Conservation (phyloP, 1,140 invertebrate genomes). For the Trichonephila clavata region DNA sequence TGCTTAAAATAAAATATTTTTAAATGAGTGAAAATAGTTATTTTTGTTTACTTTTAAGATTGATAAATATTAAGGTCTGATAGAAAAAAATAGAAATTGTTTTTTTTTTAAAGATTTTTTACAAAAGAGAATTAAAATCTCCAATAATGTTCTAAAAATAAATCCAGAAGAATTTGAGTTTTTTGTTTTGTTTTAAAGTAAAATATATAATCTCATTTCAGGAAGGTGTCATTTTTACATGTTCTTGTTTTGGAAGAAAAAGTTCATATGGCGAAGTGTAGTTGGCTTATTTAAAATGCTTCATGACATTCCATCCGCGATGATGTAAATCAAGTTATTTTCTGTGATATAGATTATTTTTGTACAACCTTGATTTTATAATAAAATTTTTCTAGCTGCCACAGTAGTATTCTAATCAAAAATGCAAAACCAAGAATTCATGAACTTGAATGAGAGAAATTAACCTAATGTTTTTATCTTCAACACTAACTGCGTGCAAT, state of each 20-base stretch:
- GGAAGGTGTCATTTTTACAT: slow-evolving; percentile 67
- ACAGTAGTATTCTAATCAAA: neutral
- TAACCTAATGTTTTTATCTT: no score
- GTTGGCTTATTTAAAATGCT: neutral
- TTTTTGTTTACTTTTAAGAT: no score
- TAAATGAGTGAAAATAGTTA: no score
- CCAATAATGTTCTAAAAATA: no score
- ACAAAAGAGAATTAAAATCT: no score
- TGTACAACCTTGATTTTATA: slow-evolving; percentile 34
- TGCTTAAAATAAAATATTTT: no score
- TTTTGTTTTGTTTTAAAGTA: neutral
- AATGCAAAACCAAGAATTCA: no score
- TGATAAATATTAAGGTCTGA: no score
- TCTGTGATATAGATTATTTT: slow-evolving; percentile 36
- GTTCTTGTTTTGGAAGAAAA: slow-evolving; percentile 53
- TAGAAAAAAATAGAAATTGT: no score
- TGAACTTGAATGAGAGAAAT: no score
- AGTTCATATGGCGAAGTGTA: slow-evolving; percentile 60
- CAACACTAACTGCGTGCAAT: no score
- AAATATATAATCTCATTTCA: slow-evolving; percentile 11
- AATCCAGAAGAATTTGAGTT: neutral
- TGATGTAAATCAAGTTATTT: neutral
- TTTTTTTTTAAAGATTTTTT: no score
- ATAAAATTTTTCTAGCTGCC: neutral
- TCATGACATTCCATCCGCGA: slow-evolving; percentile 39